Base-by-base conservation (phyloP, 2,888 invertebrate genomes). In the Hetaerina titia region DNA sequence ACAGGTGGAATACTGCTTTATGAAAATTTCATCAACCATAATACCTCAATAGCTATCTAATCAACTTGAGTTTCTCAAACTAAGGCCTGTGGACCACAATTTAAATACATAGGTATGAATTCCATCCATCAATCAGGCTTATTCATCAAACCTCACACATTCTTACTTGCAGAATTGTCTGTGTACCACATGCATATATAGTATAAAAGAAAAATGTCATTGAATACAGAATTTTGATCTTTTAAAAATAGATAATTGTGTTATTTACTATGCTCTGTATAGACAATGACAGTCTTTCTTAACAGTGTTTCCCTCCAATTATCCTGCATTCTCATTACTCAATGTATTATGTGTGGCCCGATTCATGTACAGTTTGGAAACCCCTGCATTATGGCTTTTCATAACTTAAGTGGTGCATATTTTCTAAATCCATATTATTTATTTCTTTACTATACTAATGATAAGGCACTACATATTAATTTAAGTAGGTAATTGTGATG, bases 21-120 rank as follows among this genome's bases (percentile, higher is more conserved):
- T 81, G 81, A 81, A 81, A 81, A 81, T 81, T 81, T 81, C 81
- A 81, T 81, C 81, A 81, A 81, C 81, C 81, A 81, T 81, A 81
- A 81, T 22, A 81, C 31, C 81, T 81, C 81, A 81, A 31, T 81
- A 81, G 25, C 81, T 81, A 81, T 81, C 81, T 81, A 81, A 81
- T 81, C 81, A 81, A 31, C 25, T 81, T 81, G 81, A 81, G 81
- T 81, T 81, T 81, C 81, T 81, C 81, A 81, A 81, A 81, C 81
- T 31, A 81, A 81, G 81, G 81, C 81, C 81, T 81, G 81, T 81
- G 81, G 81, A 81, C 81, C 81, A 81, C 81, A 81, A 81, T 9
- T 25, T 81, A 81, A 81, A 81, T 81, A 81, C 81, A 81, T 81
- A 31, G 81, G 25, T 22, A 81, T 81, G 81, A 81, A 81, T 81